phyloP scores from a whole-genome alignment of 2,797 vertebrate species.

The Hydrophis major region DNA sequence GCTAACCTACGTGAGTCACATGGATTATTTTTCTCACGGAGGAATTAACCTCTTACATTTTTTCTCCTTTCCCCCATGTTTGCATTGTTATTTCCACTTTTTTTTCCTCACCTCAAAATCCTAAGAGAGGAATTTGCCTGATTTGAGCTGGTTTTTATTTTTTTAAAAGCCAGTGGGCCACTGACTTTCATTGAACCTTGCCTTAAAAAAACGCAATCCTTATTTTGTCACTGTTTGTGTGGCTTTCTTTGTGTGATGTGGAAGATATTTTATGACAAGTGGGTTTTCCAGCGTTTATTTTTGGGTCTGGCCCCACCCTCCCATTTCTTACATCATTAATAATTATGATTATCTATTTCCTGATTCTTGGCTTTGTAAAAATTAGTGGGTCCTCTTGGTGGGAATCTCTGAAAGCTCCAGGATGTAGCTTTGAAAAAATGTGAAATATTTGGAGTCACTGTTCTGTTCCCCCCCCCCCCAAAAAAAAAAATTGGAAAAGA shows the following conservation, averaged over 20 bases:
- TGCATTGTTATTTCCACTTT: constrained; percentile 27
- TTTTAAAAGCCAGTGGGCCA: background rate
- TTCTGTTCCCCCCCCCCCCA: background rate
- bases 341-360: background rate
- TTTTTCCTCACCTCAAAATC: background rate
- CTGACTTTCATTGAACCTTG: background rate
- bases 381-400: background rate
- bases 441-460: background rate
- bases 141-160: background rate
- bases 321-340: background rate
- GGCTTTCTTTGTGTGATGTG: background rate
- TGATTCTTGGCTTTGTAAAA: background rate
- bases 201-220: background rate
- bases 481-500: background rate
- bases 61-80: background rate
- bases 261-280: background rate
- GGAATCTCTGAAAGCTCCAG: background rate
- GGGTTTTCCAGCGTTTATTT: background rate
- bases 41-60: background rate
- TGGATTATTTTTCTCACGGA: background rate
- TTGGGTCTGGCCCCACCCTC: background rate
- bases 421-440: background rate
- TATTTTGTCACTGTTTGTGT: background rate
- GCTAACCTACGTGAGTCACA: background rate
- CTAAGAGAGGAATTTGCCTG: background rate